These are phyloP conservation scores for Prosapia bicincta DNA, from an alignment of 2,888 invertebrate species.

Conservation along the genomic window DNA sequence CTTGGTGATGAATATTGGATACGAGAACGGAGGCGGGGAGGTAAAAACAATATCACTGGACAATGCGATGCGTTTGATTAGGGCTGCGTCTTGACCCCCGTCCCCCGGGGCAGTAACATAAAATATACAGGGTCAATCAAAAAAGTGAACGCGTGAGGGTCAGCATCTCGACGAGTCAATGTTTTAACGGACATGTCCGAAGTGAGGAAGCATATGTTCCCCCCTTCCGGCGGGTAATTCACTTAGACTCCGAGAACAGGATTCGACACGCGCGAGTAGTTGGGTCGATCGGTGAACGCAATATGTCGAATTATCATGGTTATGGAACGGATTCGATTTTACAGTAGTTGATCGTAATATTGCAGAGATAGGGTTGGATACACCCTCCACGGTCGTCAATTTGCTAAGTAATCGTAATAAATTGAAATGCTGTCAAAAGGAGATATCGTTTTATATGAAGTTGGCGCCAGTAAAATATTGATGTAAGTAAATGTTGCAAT, in stretches of 20 bases:
- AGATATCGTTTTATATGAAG: too few species aligned
- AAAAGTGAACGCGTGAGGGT: background rate
- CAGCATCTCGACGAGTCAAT: slow-evolving; percentile 14
- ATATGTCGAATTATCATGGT: background rate
- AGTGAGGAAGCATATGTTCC: slow-evolving; percentile 16
- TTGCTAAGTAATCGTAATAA: background rate
- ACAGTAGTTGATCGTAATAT: background rate
- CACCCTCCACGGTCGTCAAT: background rate
- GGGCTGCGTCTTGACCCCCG: background rate
- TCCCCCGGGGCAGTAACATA: background rate
- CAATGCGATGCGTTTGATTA: slow-evolving; percentile 4
- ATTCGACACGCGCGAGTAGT: background rate
- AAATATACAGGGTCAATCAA: slow-evolving; percentile 2
- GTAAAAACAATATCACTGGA: slow-evolving; percentile 15
- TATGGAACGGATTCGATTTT: background rate
- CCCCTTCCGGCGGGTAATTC: background rate
- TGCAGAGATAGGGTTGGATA: background rate
- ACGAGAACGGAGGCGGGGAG: background rate
- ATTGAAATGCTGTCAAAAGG: too few species aligned
- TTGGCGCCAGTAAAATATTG: too few species aligned
- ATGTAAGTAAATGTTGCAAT: too few species aligned
- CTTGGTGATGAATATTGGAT: slow-evolving; percentile 13
- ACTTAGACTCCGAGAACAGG: background rate
- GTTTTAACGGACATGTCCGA: slow-evolving; percentile 11
- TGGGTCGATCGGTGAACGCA: background rate